phyloP scores from a whole-genome alignment of 2,797 vertebrate genomes.

The Acomys russatus region DNA sequence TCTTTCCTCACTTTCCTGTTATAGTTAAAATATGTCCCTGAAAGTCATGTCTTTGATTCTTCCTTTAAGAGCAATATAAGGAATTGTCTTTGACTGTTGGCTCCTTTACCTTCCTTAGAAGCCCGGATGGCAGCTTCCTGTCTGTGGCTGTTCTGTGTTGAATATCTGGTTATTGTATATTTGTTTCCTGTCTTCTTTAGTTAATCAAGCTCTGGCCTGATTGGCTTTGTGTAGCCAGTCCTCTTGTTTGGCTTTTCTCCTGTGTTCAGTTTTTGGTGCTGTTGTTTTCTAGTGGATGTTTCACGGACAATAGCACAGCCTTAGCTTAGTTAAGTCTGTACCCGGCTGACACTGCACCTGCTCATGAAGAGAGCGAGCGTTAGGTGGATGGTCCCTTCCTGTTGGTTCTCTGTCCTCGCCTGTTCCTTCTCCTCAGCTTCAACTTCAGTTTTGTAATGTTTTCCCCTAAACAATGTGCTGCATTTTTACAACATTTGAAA shows the following conservation, averaged over 20 bases:
- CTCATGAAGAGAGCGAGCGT: not conserved
- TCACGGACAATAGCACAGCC: not conserved
- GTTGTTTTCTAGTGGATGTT: not conserved
- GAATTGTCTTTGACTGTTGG: not conserved
- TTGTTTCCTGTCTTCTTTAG: conserved; percentile 3
- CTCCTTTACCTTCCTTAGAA: not conserved
- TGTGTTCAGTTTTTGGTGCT: not conserved
- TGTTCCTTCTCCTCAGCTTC: not conserved
- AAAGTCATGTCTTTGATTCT: not conserved
- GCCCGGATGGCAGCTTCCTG: not conserved
- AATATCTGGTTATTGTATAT: not conserved
- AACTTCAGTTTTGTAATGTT: not conserved
- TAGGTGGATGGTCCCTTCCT: not conserved
- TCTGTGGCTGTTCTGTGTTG: not conserved
- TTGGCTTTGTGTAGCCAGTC: not conserved
- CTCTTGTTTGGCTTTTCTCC: not conserved
- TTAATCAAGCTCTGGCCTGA: not conserved
- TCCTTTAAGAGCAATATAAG: not conserved
- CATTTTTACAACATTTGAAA: not conserved
- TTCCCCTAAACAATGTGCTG: not conserved
- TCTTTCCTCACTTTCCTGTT: not conserved
- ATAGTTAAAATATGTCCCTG: not conserved
- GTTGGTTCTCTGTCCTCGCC: not conserved
- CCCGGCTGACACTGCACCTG: not conserved
- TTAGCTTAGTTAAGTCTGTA: not conserved